Conservation (phyloP, 2,113 vertebrate genomes). For the Erythrolamprus reginae region DNA sequence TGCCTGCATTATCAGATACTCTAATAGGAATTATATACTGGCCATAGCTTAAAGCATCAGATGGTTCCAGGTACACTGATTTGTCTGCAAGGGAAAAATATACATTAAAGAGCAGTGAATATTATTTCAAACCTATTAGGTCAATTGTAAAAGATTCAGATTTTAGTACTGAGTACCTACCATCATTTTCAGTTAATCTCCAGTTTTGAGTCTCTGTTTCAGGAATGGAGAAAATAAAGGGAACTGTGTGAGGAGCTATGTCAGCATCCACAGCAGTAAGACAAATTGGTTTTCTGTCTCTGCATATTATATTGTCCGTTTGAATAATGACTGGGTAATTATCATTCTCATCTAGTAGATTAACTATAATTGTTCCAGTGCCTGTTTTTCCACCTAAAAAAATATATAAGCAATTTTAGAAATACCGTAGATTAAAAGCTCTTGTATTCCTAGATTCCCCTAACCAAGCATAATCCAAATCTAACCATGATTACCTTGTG, state of each 20-base stretch:
- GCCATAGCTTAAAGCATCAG: constrained; percentile 53
- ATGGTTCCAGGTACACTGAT: constrained; percentile 61
- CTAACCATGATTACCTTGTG: background rate
- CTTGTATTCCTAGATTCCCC: background rate
- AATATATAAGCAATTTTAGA: constrained; percentile 27
- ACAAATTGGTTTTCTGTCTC: constrained; percentile 58
- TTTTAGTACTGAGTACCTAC: constrained; percentile 58
- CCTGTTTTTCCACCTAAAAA: constrained; percentile 75
- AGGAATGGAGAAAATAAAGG: constrained; percentile 71
- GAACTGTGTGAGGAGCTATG: constrained; percentile 58
- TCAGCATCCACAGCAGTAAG: constrained; percentile 72
- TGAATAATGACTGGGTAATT: constrained; percentile 64
- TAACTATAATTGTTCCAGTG: constrained; percentile 78
- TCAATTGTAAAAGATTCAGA: background rate
- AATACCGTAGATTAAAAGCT: background rate
- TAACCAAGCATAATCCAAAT: background rate
- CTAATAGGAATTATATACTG: constrained; percentile 66
- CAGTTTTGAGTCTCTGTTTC: constrained; percentile 57
- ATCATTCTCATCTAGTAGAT: constrained; percentile 77
- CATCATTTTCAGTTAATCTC: constrained; percentile 63
- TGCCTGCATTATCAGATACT: constrained; percentile 74
- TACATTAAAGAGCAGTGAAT: background rate
- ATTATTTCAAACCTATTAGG: background rate
- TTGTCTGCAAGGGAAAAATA: constrained; percentile 62
- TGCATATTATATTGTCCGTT: constrained; percentile 64